Percentiles rank a stretch among this genome's conserved stretches.
These are phyloP conservation scores for Knipowitschia caucasica DNA, from an alignment of 2,797 vertebrate genomes.

Conservation along the genomic window DNA sequence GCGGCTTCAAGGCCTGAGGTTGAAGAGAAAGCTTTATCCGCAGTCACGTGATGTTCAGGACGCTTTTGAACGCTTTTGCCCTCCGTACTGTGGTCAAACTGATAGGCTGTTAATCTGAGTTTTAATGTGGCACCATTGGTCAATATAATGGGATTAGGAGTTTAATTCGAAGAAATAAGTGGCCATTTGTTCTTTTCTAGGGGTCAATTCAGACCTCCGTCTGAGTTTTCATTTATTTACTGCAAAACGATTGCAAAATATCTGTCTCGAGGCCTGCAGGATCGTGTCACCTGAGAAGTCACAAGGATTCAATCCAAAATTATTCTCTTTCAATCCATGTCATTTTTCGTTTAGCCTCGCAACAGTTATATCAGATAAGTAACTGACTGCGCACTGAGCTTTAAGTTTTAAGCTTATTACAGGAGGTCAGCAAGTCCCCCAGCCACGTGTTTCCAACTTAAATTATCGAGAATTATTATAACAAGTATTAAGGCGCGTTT, in stretches of 20 bases:
- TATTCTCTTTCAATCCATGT: not conserved
- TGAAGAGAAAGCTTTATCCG: constrained; percentile 4
- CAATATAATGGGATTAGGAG: constrained; percentile 4
- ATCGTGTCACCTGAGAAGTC: not conserved
- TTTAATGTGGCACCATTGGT: constrained; percentile 6
- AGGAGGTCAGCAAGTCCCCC: constrained; percentile 39
- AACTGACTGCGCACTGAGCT: constrained; percentile 26
- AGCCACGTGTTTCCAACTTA: constrained; percentile 45
- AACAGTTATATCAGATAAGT: not conserved
- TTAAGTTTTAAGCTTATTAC: constrained; percentile 51
- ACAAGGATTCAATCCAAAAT: not conserved
- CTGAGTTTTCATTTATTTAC: not conserved
- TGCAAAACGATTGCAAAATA: not conserved
- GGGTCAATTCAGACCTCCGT: constrained; percentile 1
- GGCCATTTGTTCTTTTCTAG: not conserved
- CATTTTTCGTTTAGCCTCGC: not conserved
- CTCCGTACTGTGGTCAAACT: constrained; percentile 11
- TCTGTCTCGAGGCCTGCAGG: not conserved
- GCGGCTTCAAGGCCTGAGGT: not conserved
- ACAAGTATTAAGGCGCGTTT: constrained; percentile 13
- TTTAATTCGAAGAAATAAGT: constrained; percentile 7
- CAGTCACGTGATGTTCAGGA: constrained; percentile 17
- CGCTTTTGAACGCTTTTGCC: constrained; percentile 11
- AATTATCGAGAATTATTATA: constrained; percentile 24
- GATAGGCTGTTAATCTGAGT: constrained; percentile 23